A percentile compares a stretch with the other conserved stretches of the same genome.
Evolutionary conservation across 1,140 invertebrate species (phyloP).

Genomic region (Lycorma delicatula): DNA sequence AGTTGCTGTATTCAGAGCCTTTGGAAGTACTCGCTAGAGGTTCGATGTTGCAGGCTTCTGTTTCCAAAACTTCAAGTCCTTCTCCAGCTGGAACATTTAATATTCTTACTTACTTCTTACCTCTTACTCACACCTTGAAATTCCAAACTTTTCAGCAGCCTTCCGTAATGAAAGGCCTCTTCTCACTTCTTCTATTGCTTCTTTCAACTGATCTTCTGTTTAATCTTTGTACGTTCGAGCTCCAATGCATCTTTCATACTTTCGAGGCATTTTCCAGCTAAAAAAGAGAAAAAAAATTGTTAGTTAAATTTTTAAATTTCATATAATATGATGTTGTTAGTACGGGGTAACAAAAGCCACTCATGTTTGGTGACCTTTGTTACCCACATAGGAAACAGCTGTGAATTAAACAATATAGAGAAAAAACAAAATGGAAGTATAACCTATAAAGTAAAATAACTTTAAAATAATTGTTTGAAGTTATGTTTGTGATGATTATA

Average conservation of each 20-base stretch:
- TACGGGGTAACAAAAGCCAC: slow-evolving; percentile 15
- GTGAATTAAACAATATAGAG: neutral
- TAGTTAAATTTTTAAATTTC: slow-evolving; percentile 3
- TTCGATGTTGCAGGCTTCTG: neutral
- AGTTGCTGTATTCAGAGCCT: too few species aligned
- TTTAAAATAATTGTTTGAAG: neutral
- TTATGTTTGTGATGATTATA: slow-evolving; percentile 6
- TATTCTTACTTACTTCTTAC: slow-evolving; percentile 6
- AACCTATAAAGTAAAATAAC: neutral
- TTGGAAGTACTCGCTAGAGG: neutral
- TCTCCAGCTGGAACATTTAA: slow-evolving; percentile 3
- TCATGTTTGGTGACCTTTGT: slow-evolving; percentile 12
- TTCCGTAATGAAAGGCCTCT: slow-evolving; percentile 14
- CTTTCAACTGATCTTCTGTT: too few species aligned
- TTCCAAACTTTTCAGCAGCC: slow-evolving; percentile 15
- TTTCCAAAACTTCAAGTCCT: neutral
- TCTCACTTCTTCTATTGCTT: neutral
- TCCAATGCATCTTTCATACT: slow-evolving; percentile 6
- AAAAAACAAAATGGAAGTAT: neutral
- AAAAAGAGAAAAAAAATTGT: slow-evolving; percentile 12
- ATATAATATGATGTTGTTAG: slow-evolving; percentile 15
- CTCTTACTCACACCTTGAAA: slow-evolving; percentile 13
- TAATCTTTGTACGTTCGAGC: slow-evolving; percentile 15
- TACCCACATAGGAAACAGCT: slow-evolving; percentile 12
- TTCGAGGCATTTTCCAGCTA: slow-evolving; percentile 13